A percentile compares a stretch with the other conserved stretches of the same genome.
Conservation (phyloP, 1,140 invertebrate species). For the Panagrolaimus sp. region DNA sequence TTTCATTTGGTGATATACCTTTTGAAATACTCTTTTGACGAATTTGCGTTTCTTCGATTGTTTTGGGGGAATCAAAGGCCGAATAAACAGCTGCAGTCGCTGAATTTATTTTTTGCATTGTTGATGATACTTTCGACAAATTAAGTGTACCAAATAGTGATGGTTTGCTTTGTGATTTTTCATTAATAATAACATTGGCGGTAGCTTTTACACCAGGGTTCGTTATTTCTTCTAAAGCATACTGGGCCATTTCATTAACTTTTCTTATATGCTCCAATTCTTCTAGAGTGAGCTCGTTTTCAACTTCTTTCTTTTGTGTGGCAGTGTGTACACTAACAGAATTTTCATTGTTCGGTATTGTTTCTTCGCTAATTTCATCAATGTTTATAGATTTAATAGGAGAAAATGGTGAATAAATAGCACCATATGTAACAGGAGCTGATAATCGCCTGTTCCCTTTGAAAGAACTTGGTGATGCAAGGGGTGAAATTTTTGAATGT, state of each 20-base stretch:
- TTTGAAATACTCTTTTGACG: too few species aligned
- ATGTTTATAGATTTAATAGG: neutral
- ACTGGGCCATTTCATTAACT: slow-evolving; percentile 9
- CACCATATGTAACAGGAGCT: neutral
- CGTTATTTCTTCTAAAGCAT: too few species aligned
- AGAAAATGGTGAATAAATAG: neutral
- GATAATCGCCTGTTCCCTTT: neutral
- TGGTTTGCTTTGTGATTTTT: too few species aligned
- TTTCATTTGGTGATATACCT: too few species aligned
- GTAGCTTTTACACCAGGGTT: too few species aligned
- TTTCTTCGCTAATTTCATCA: neutral
- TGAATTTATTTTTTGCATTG: too few species aligned
- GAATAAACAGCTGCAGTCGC: too few species aligned
- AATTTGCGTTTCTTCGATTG: too few species aligned
- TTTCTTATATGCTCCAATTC: slow-evolving; percentile 27
- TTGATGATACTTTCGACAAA: too few species aligned
- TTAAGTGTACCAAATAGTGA: too few species aligned
- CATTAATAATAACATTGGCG: too few species aligned
- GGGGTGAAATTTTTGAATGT: neutral
- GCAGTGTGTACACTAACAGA: neutral
- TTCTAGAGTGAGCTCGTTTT: slow-evolving; percentile 17
- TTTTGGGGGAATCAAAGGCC: too few species aligned
- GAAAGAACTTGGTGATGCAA: neutral
- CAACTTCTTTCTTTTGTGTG: neutral
- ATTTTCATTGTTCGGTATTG: neutral